phyloP scores from a whole-genome alignment of 2,888 invertebrate species.

The Petrophora chlorosata region DNA sequence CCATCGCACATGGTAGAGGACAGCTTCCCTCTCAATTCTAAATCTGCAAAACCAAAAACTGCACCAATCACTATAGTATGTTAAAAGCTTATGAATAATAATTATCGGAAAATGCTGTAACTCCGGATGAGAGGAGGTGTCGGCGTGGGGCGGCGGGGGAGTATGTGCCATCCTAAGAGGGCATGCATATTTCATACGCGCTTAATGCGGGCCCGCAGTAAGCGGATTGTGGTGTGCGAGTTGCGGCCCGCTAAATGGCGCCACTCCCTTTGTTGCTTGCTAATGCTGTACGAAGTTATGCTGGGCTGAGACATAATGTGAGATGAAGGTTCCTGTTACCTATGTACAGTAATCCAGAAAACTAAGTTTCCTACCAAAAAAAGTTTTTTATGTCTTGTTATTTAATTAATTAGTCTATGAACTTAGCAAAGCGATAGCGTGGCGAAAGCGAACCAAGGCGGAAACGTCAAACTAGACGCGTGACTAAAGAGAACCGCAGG shows the following conservation, averaged over 20 bases:
- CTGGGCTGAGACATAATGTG: too few relatives aligned
- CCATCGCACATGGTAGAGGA: too few relatives aligned
- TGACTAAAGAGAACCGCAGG: too few relatives aligned
- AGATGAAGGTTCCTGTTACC: too few relatives aligned
- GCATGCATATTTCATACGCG: conserved; percentile 70
- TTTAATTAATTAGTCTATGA: too few relatives aligned
- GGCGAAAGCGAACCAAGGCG: too few relatives aligned
- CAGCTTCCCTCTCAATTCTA: neutral
- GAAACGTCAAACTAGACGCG: too few relatives aligned
- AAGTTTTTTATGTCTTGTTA: too few relatives aligned
- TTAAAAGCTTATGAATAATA: conserved; percentile 7
- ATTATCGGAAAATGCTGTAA: conserved; percentile 3
- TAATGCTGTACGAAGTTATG: conserved; percentile 37
- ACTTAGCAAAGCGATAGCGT: too few relatives aligned
- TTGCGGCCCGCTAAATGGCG: conserved; percentile 58
- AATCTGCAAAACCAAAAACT: neutral
- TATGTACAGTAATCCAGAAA: too few relatives aligned
- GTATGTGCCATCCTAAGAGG: conserved; percentile 55
- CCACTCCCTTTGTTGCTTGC: conserved; percentile 58
- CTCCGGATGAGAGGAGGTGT: conserved; percentile 12
- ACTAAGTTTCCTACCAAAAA: too few relatives aligned
- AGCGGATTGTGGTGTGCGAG: conserved; percentile 59
- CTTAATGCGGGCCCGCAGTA: conserved; percentile 54
- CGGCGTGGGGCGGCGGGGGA: conserved; percentile 26
- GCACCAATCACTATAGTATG: neutral